Base-by-base conservation (phyloP, 2,888 invertebrate species). In the Caenorhabditis sp. region DNA sequence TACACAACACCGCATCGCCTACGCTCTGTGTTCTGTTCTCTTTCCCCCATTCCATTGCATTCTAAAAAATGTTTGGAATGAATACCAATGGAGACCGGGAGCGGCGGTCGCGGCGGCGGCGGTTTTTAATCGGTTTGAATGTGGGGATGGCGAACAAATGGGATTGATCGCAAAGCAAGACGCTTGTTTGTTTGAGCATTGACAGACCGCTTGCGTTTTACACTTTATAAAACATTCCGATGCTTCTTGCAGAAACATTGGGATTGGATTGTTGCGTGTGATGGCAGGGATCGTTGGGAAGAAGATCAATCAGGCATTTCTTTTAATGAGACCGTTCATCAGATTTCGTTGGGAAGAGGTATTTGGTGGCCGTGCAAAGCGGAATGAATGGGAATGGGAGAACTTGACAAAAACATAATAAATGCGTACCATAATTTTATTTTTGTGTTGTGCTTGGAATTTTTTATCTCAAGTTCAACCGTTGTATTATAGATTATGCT, bases 321-420 rank as follows among this genome's bases (percentile, higher is more conserved):
- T 96, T 91, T 93, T 98, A 70, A 95, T 96, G 35, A 94, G 97
- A 85, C 98, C 98, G 0, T 94, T 97, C 77, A 96, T 97, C 90
- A 95, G 96, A 8, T 97, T 98, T 93, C 96, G 96, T 92, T 97
- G 97, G 93, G 95, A 96, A 93, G 96, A 96, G 91, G 98, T 98
- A 62, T 5, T 24, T n/a, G n/a, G n/a, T n/a, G n/a, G n/a, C n/a
- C n/a, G n/a, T n/a, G n/a, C n/a, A n/a, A n/a, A n/a, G n/a, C n/a
- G n/a, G n/a, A n/a, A n/a, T n/a, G n/a, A n/a, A n/a, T n/a, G n/a
- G n/a, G n/a, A n/a, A n/a, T n/a, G n/a, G n/a, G n/a, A n/a, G n/a
- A n/a, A n/a, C n/a, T n/a, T n/a, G n/a, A n/a, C n/a, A n/a, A n/a
- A n/a, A n/a, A n/a, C n/a, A n/a, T n/a, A n/a, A n/a, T n/a, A n/a